Percentiles rank a stretch among this genome's conserved stretches.
Evolutionary conservation across 1,140 invertebrate genomes (phyloP).

Genomic region (Belonocnema kinseyi): DNA sequence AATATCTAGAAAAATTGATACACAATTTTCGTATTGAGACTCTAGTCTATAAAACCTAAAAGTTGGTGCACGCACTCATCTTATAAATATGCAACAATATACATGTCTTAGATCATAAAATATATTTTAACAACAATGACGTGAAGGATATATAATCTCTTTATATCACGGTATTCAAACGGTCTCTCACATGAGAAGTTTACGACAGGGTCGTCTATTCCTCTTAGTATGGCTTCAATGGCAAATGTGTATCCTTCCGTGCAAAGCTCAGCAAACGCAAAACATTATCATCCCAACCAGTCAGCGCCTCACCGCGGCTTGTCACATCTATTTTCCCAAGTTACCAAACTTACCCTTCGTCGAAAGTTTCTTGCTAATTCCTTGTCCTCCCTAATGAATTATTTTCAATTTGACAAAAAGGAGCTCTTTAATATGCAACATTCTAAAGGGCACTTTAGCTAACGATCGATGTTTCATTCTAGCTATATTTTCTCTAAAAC

Average conservation of each 20-base stretch:
- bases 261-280: slow-evolving; percentile 47
- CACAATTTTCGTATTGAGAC: no score
- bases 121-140: slow-evolving; percentile 42
- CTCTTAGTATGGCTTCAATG: slow-evolving; percentile 52
- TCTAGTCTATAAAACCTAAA: no score
- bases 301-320: no score
- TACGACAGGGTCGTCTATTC: slow-evolving; percentile 48
- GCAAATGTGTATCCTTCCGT: slow-evolving; percentile 53
- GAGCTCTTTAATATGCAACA: background rate
- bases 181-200: slow-evolving; percentile 48
- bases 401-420: slow-evolving; percentile 16
- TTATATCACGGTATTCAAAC: slow-evolving; percentile 48
- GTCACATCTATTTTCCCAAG: background rate
- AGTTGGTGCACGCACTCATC: no score
- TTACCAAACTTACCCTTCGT: background rate
- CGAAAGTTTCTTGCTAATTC: background rate
- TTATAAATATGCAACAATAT: no score
- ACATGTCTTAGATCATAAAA: background rate
- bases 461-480: slow-evolving; percentile 17
- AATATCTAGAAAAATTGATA: no score
- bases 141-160: slow-evolving; percentile 45
- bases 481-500: slow-evolving; percentile 7
- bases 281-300: slow-evolving; percentile 36
- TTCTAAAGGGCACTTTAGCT: slow-evolving; percentile 13
- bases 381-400: slow-evolving; percentile 2